Base-by-base conservation (phyloP, 2,888 invertebrate species). In the Hemicrepidius hirtus region DNA sequence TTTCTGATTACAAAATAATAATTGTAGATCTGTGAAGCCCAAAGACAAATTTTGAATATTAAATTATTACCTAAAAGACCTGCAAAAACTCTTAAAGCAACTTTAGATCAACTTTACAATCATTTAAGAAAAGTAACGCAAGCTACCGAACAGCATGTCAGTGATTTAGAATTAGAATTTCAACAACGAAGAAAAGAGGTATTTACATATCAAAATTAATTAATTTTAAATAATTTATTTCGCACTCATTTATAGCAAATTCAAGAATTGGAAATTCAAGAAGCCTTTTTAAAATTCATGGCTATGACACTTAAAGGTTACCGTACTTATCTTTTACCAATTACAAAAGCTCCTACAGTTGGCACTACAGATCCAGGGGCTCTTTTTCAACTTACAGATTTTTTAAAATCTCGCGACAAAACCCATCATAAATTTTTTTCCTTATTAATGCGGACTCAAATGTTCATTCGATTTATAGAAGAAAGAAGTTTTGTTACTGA, bases 401-500 rank as follows among this genome's bases (percentile, higher is more conserved):
- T 98, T 86, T 85, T 97, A 49, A 90, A 94, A 77, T 96, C 96
- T 13, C 90, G 97, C 62, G 98, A 98, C 86, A 96, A 96, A 88
- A 92, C 93, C 18, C 92, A 95, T 82, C 93, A 94, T 67, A 94
- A 96, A 84, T 98, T 98, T 89, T 98, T 95, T 88, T 91, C 92
- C 35, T 89, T 95, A 78, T 88, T 98, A 84, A 94, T 97, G 91
- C 93, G 93, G 81, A 99, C 98, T 0, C 98, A 99, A 88, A 97
- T 97, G 95, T 99, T 98, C 88, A 97, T 96, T 77, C 92, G 98
- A 63, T 99, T 99, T 87, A 98, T 99, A 76, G 99, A 99, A 86
- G 99, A 99, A 86, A 91, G 99, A 18, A 98, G 98, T 78, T 99
- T 99, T 87, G 97, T 98, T 0, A 97, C 97, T n/a, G 98, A 98